A percentile compares a stretch with the other conserved stretches of the same genome.
Conservation (phyloP, 2,797 vertebrate genomes). For the Hippopotamyrus pictus region DNA sequence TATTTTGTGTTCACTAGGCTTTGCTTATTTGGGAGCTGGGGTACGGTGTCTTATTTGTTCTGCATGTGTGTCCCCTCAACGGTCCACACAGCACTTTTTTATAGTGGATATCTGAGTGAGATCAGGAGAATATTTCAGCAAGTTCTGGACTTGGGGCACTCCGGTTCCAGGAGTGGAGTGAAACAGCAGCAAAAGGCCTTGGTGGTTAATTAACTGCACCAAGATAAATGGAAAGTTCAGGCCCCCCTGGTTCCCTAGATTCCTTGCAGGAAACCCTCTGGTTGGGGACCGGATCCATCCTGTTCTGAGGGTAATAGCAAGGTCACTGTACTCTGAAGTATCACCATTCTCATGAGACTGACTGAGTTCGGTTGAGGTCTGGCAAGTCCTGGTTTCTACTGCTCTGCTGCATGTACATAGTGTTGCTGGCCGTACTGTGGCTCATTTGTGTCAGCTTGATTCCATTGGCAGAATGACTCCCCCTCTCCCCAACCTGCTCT, state of each 20-base stretch:
- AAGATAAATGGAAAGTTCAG: background rate
- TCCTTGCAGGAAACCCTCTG: background rate
- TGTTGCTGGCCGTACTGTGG: background rate
- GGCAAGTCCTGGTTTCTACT: background rate
- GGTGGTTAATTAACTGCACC: background rate
- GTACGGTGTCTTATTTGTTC: background rate
- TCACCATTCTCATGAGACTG: background rate
- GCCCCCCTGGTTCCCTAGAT: background rate
- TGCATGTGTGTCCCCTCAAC: background rate
- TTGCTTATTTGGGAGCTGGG: background rate
- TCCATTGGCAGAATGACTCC: background rate
- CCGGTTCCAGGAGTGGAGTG: background rate
- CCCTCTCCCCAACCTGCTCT: background rate
- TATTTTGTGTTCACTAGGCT: background rate
- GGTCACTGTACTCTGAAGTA: background rate
- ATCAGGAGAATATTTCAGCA: background rate
- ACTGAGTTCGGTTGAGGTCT: background rate
- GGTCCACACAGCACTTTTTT: background rate
- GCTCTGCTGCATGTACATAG: background rate
- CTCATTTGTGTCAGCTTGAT: background rate
- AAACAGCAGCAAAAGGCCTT: background rate
- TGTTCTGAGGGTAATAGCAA: background rate
- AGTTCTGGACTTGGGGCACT: background rate
- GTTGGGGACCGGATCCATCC: background rate
- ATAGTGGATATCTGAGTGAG: background rate